Evolutionary conservation across 2,797 vertebrate species (phyloP), one percentile per base, ranked within the genome.

Genomic region (Parotocinclus haroldoi): DNA sequence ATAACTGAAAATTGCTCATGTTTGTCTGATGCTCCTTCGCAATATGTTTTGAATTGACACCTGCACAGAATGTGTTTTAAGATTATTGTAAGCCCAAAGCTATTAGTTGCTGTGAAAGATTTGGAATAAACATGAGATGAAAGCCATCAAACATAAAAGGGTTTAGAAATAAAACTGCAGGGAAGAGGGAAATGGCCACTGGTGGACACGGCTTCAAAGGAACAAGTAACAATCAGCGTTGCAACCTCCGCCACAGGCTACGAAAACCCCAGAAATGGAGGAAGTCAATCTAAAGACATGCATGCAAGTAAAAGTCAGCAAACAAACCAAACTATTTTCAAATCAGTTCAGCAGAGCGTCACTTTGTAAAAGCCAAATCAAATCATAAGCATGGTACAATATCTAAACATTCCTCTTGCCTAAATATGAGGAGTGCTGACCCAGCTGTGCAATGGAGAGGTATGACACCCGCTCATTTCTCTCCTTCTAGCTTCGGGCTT

Each of bases 101-200:
- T 16, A 49, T 46, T 46, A 49, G 54, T 9, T 13, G 13, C 10
- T 38, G 11, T 58, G 17, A 11, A 48, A 37, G 36, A 16, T 7
- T 9, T 12, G 13, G 6, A 1, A 9, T 48, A 14, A 49, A 50
- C 45, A 14, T 12, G 16, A 8, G 12, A 13, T 19, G 45, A 51
- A 66, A 58, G 36, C 17, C 54, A 16, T 58, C 19, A 59, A 36
- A 45, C 39, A 58, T 14, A 27, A 16, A 48, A 12, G 18, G 46
- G 40, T 19, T 39, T 27, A 17, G 36, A 49, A 57, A 66, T 66
- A 58, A 58, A 58, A 66, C 64, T 48, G 45, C 64, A 66, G 64
- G 54, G 45, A 66, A 50, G 64, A 7, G 36, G 54, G 55, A 50
- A 42, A 19, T 14, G 17, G 52, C 39, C 12, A 49, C 14, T 12